These are phyloP conservation scores for Netelia fuscicornis DNA, from an alignment of 2,888 invertebrate genomes.

Conservation along the genomic window DNA sequence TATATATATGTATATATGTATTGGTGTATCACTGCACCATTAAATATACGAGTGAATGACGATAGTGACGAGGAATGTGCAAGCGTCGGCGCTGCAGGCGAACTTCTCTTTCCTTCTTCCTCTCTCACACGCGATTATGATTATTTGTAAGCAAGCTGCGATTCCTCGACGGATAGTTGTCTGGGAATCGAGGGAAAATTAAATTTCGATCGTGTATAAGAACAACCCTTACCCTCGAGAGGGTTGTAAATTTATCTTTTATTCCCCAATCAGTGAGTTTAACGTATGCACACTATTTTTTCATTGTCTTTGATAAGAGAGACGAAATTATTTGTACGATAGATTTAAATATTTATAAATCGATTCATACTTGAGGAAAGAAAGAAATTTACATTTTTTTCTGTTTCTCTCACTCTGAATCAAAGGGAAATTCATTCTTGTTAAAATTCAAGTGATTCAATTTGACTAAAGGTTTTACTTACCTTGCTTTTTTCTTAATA, in stretches of 20 bases:
- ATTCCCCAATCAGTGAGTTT: too few species aligned
- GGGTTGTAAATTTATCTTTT: too few species aligned
- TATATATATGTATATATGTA: background rate
- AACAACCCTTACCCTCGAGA: background rate
- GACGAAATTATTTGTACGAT: too few species aligned
- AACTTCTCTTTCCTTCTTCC: constrained; percentile 11
- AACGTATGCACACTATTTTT: too few species aligned
- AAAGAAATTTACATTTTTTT: background rate
- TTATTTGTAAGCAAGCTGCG: background rate
- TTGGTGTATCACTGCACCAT: constrained; percentile 4
- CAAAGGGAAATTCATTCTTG: background rate
- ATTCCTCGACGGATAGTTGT: background rate
- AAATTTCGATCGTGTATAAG: background rate
- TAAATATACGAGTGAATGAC: constrained; percentile 47
- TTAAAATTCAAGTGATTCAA: background rate
- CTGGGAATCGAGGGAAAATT: background rate
- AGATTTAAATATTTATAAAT: background rate
- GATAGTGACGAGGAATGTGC: constrained; percentile 54
- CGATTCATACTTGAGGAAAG: background rate
- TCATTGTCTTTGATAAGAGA: too few species aligned
- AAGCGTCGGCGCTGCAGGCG: constrained; percentile 24
- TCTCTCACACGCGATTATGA: background rate
- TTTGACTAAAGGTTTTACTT: constrained; percentile 47
- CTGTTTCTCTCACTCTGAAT: background rate
- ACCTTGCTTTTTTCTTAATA: constrained; percentile 69